Percentiles rank a stretch among this genome's conserved stretches.
phyloP scores from a whole-genome alignment of 1,140 invertebrate genomes.

The Drosophila paulistorum region DNA sequence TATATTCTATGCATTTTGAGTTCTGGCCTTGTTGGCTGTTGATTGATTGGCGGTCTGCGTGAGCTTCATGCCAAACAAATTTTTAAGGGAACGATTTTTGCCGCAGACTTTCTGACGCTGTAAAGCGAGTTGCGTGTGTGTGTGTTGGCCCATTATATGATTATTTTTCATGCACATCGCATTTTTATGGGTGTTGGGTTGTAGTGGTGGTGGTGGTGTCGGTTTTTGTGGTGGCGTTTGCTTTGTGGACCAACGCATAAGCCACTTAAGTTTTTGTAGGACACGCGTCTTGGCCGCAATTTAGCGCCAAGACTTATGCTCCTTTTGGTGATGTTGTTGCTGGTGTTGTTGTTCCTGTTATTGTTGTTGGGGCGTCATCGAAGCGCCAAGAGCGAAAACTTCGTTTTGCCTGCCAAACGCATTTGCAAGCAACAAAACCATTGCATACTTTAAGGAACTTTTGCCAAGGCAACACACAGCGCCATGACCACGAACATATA shows the following conservation, averaged over 20 bases:
- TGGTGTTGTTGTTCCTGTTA: too few relatives aligned
- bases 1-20: slow-evolving; percentile 1
- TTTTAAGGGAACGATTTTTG: slow-evolving; percentile 49
- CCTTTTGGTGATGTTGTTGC: background rate
- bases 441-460: slow-evolving; percentile 75
- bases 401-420: slow-evolving; percentile 60
- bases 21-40: slow-evolving; percentile 33
- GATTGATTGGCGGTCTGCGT: slow-evolving; percentile 74
- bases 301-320: slow-evolving; percentile 73
- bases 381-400: slow-evolving; percentile 41
- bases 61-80: slow-evolving; percentile 55
- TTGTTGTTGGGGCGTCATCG: slow-evolving; percentile 67
- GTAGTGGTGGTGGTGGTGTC: slow-evolving; percentile 18
- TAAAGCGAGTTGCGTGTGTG: slow-evolving; percentile 16
- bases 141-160: slow-evolving; percentile 50
- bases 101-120: slow-evolving; percentile 70
- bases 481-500: slow-evolving; percentile 1
- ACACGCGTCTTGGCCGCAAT: slow-evolving; percentile 77
- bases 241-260: slow-evolving; percentile 65
- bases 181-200: slow-evolving; percentile 51
- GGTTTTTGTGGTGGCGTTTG: background rate
- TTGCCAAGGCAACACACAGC: slow-evolving; percentile 58
- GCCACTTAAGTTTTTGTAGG: slow-evolving; percentile 79
- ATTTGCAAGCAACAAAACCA: slow-evolving; percentile 40
- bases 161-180: slow-evolving; percentile 75